A percentile compares a stretch with the other conserved stretches of the same genome.
Evolutionary conservation across 2,113 vertebrate genomes (phyloP).

Genomic region (Meles meles): DNA sequence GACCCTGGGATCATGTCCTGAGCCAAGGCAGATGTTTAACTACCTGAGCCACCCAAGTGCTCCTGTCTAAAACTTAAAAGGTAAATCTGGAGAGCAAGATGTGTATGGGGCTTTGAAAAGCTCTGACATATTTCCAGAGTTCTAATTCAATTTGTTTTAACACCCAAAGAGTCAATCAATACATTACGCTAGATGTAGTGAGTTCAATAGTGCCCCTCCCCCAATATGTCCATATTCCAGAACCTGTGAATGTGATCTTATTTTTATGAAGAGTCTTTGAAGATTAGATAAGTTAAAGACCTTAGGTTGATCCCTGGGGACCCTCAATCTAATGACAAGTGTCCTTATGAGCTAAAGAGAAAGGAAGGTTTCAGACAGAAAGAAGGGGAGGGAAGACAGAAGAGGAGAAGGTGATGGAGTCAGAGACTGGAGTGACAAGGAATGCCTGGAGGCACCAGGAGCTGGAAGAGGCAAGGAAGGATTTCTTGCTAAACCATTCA

Average conservation of each 20-base stretch:
- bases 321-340: not conserved
- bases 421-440: not conserved
- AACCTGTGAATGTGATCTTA: not conserved
- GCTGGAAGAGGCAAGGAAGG: not conserved
- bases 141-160: not conserved
- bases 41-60: not conserved
- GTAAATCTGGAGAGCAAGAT: not conserved
- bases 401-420: not conserved
- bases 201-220: not conserved
- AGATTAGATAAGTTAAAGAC: not conserved
- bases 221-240: not conserved
- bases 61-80: not conserved
- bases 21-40: not conserved
- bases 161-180: not conserved
- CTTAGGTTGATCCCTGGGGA: not conserved
- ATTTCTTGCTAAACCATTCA: not conserved
- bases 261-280: not conserved
- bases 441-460: not conserved
- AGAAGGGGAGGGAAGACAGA: not conserved
- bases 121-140: not conserved
- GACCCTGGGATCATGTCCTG: not conserved
- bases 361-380: not conserved
- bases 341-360: not conserved
- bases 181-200: not conserved
- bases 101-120: not conserved